Conservation (phyloP, 2,888 invertebrate species). For the Tineola bisselliella region DNA sequence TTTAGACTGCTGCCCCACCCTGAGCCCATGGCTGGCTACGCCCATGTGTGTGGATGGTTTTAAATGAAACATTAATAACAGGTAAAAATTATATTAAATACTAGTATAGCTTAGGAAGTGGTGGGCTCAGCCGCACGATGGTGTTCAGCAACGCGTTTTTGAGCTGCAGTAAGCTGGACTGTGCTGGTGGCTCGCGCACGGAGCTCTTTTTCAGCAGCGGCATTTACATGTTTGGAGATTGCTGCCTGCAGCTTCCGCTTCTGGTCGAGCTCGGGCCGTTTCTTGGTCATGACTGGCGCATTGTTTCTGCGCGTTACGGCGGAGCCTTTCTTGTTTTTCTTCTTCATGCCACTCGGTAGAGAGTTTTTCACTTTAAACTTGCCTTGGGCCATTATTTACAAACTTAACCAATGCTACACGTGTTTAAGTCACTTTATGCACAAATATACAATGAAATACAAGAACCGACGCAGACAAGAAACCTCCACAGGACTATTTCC, state of each 20-base stretch:
- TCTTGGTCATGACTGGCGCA: conserved; percentile 72
- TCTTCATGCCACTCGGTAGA: conserved; percentile 63
- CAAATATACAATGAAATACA: too few relatives aligned
- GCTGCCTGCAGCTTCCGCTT: conserved; percentile 44
- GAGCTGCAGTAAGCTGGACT: conserved; percentile 54
- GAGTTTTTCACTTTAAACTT: conserved; percentile 74
- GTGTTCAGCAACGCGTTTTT: conserved; percentile 24
- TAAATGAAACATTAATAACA: too few relatives aligned
- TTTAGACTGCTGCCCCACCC: too few relatives aligned
- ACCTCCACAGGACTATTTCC: too few relatives aligned
- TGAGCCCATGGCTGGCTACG: too few relatives aligned
- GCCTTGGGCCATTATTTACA: conserved; percentile 80
- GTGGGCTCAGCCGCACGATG: background rate
- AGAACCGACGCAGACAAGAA: too few relatives aligned
- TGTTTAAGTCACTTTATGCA: too few relatives aligned
- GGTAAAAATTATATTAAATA: too few relatives aligned
- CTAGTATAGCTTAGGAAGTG: too few relatives aligned
- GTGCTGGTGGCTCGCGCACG: conserved; percentile 57
- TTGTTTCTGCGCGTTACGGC: conserved; percentile 70
- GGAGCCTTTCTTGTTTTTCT: conserved; percentile 64
- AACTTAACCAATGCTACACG: too few relatives aligned
- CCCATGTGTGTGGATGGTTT: too few relatives aligned
- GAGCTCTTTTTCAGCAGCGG: conserved; percentile 73
- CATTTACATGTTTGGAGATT: conserved; percentile 52
- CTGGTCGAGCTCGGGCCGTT: conserved; percentile 25